Evolutionary conservation across 1,140 invertebrate genomes (phyloP).

Genomic region (Leptinotarsa undecemlineata): DNA sequence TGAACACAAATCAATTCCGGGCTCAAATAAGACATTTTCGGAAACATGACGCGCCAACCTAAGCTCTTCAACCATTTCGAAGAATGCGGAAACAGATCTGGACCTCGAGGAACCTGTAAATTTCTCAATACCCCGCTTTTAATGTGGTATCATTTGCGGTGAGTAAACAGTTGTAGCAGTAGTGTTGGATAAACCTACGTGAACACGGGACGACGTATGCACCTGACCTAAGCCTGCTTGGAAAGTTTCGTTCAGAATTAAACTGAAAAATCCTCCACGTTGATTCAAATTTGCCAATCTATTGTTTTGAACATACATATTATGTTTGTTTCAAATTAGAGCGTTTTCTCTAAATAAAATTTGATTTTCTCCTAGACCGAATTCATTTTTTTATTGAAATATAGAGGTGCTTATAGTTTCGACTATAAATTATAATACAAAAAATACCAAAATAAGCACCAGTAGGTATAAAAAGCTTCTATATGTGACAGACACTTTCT

Average conservation of each 20-base stretch:
- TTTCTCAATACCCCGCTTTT: constrained; percentile 13
- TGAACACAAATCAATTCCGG: not conserved
- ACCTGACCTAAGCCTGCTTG: not conserved
- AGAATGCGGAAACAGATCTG: constrained; percentile 41
- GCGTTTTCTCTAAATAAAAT: too few relatives aligned
- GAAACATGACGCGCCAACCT: constrained; percentile 32
- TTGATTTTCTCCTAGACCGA: too few relatives aligned
- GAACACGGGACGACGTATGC: not conserved
- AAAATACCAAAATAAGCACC: too few relatives aligned
- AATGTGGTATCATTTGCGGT: not conserved
- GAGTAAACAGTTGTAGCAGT: not conserved
- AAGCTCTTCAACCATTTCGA: constrained; percentile 43
- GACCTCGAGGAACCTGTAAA: constrained; percentile 13
- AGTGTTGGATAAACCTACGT: not conserved
- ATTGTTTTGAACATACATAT: too few relatives aligned
- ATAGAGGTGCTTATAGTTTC: too few relatives aligned
- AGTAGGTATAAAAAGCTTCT: too few relatives aligned
- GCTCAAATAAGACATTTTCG: constrained; percentile 29
- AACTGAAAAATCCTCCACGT: too few relatives aligned
- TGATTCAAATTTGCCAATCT: too few relatives aligned
- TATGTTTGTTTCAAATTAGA: too few relatives aligned
- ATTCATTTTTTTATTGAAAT: too few relatives aligned
- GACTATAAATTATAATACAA: too few relatives aligned
- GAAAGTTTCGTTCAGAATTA: not conserved
- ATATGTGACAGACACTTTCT: too few relatives aligned